A percentile compares a stretch with the other conserved stretches of the same genome.
These are phyloP conservation scores for Mohoua ochrocephala DNA, from an alignment of 2,113 vertebrate species.

Conservation along the genomic window DNA sequence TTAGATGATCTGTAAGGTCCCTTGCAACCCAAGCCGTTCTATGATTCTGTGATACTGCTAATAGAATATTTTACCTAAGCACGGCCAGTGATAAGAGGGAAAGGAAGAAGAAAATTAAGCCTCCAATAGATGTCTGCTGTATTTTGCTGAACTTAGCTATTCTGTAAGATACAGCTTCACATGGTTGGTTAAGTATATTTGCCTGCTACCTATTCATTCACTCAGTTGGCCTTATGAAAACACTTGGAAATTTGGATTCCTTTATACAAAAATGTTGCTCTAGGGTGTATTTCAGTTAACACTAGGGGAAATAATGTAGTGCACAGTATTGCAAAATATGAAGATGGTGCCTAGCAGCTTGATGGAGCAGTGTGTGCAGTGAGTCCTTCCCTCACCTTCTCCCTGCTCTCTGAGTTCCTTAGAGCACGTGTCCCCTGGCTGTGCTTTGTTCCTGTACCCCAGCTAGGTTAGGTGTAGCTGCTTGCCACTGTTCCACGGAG, in stretches of 20 bases:
- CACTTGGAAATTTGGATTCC: background rate
- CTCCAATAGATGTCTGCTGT: background rate
- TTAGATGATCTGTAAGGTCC: background rate
- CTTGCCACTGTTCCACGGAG: background rate
- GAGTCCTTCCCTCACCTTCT: background rate
- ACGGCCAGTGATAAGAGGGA: background rate
- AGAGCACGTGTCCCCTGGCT: fast-evolving
- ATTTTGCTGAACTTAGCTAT: background rate
- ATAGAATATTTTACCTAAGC: background rate
- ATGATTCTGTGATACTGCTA: background rate
- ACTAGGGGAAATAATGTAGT: background rate
- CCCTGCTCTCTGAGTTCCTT: background rate
- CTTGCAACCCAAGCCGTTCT: background rate
- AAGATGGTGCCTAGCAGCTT: background rate
- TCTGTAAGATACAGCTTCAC: background rate
- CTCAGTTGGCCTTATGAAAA: background rate
- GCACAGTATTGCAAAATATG: background rate
- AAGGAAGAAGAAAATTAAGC: background rate
- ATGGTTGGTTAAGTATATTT: background rate
- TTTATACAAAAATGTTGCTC: background rate
- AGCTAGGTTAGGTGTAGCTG: background rate
- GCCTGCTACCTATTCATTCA: background rate
- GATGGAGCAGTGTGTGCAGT: background rate
- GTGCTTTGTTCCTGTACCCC: background rate
- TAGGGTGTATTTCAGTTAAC: background rate